These are phyloP conservation scores for Polypedilum pembai DNA, from an alignment of 1,140 invertebrate species.

Conservation along the genomic window DNA sequence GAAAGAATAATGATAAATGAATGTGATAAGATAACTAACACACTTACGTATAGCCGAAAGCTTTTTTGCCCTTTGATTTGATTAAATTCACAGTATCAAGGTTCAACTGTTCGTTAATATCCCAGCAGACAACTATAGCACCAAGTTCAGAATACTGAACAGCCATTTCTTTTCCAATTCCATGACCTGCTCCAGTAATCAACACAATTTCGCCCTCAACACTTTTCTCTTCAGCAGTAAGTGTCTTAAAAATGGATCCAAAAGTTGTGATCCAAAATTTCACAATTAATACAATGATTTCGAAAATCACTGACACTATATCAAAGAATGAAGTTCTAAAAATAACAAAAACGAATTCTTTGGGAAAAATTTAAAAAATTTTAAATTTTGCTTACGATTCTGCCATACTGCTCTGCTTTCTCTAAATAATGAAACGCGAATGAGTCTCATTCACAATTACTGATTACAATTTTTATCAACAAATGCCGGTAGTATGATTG, in stretches of 20 bases:
- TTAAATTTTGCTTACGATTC: neutral
- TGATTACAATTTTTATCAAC: too few relatives aligned
- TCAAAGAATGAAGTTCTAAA: neutral
- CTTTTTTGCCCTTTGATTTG: slow-evolving; percentile 45
- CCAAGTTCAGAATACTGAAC: slow-evolving; percentile 68
- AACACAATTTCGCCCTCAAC: slow-evolving; percentile 54
- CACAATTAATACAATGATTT: neutral
- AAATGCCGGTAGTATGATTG: too few relatives aligned
- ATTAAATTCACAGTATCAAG: slow-evolving; percentile 54
- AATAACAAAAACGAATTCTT: neutral
- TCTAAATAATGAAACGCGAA: too few relatives aligned
- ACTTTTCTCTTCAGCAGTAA: slow-evolving; percentile 49
- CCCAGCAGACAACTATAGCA: slow-evolving; percentile 75
- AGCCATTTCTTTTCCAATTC: slow-evolving; percentile 78
- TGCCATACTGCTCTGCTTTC: neutral
- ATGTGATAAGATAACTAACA: slow-evolving; percentile 1
- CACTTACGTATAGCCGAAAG: slow-evolving; percentile 51
- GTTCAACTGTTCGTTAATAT: slow-evolving; percentile 70
- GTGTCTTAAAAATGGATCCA: neutral
- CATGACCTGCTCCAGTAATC: slow-evolving; percentile 85
- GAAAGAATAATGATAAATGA: neutral
- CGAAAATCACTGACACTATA: neutral
- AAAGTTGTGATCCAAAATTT: neutral
- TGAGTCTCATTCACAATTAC: too few relatives aligned
- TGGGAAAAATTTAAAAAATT: too few relatives aligned